Evolutionary conservation across 2,888 invertebrate genomes (phyloP).

Genomic region (Junonia oenone): DNA sequence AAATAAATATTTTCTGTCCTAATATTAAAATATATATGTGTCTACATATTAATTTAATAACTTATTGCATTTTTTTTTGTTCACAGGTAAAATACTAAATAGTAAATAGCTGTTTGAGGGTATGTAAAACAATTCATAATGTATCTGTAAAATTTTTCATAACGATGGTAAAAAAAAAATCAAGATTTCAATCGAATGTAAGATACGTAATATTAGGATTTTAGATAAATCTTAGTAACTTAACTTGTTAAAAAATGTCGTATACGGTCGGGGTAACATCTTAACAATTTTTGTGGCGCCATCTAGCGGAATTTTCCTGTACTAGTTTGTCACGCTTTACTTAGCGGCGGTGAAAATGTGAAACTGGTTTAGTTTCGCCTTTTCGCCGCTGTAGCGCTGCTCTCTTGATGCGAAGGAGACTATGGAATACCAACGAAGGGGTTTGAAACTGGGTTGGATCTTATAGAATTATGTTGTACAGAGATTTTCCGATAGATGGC

Average conservation of each 20-base stretch:
- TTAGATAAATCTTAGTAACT: no score
- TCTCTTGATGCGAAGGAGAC: background rate
- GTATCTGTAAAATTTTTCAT: no score
- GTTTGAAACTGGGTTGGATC: background rate
- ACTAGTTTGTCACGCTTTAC: background rate
- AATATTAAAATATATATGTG: background rate
- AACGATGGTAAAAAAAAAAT: no score
- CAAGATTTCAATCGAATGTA: no score
- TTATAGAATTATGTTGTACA: background rate
- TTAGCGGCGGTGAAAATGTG: background rate
- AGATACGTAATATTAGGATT: no score
- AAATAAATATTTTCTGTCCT: no score
- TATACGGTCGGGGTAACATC: no score
- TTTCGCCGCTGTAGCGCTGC: no score
- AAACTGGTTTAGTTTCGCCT: background rate
- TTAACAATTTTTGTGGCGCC: conserved; percentile 4
- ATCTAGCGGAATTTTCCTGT: conserved; percentile 6
- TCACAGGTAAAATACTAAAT: conserved; percentile 16
- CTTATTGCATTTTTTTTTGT: conserved; percentile 7
- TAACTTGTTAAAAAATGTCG: no score
- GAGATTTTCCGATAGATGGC: conserved; percentile 1
- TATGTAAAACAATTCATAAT: no score
- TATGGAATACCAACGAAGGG: background rate
- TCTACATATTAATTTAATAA: background rate
- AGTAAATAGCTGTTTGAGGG: background rate